Percentiles rank a stretch among this genome's conserved stretches.
These are phyloP conservation scores for Heterodera schachtii DNA, from an alignment of 1,140 invertebrate species.

Conservation along the genomic window DNA sequence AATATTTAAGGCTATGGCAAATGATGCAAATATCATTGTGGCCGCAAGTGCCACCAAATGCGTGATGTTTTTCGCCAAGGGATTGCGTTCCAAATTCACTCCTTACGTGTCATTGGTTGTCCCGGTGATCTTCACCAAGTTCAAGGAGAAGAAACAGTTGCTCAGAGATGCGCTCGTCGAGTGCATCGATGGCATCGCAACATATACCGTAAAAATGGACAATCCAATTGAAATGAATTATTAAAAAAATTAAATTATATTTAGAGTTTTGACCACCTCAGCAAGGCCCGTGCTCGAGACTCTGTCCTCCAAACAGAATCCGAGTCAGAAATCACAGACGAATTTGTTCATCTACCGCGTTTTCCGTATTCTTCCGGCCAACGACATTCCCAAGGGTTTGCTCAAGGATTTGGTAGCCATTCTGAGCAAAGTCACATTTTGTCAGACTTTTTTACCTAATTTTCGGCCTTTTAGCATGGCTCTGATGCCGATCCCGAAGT, in stretches of 20 bases:
- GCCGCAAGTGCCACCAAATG: conserved; percentile 84
- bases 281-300: conserved; percentile 82
- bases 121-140: conserved; percentile 85
- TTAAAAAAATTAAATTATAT: not conserved
- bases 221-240: not conserved
- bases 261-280: conserved; percentile 79
- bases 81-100: conserved; percentile 84
- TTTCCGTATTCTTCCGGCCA: conserved; percentile 32
- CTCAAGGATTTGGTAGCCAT: conserved; percentile 34
- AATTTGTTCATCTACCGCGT: conserved; percentile 42
- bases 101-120: conserved; percentile 77
- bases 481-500: conserved; percentile 63
- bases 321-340: conserved; percentile 37
- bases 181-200: conserved; percentile 75
- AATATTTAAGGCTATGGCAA: conserved; percentile 71
- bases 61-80: conserved; percentile 79
- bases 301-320: conserved; percentile 69
- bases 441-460: conserved; percentile 4
- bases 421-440: conserved; percentile 31
- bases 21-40: conserved; percentile 92
- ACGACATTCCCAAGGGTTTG: conserved; percentile 34
- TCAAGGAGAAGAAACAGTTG: conserved; percentile 91
- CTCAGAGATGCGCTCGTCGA: conserved; percentile 73
- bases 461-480: conserved; percentile 40
- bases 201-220: conserved; percentile 30